Percentiles rank a stretch among this genome's conserved stretches.
Conservation (phyloP, 1,140 invertebrate genomes). For the Drosophila nannoptera region DNA sequence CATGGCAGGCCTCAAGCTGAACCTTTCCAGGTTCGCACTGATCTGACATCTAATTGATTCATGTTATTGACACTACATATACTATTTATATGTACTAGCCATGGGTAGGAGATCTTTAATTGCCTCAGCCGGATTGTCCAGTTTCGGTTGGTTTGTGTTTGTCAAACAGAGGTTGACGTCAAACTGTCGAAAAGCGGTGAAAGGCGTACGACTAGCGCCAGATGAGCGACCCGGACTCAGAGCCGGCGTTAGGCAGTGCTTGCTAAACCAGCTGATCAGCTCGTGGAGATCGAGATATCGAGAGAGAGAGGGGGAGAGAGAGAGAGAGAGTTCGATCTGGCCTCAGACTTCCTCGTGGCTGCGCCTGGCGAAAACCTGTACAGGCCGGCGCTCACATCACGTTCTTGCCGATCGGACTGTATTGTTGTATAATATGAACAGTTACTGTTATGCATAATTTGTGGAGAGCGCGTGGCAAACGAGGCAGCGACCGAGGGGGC, state of each 20-base stretch:
- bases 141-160: constrained; percentile 22
- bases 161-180: constrained; percentile 28
- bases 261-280: constrained; percentile 6
- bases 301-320: background rate
- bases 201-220: constrained; percentile 24
- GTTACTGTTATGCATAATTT: constrained; percentile 22
- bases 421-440: constrained; percentile 32
- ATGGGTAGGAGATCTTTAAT: background rate
- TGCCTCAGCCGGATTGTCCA: constrained; percentile 16
- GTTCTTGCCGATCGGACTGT: constrained; percentile 28
- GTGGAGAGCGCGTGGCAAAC: constrained; percentile 15
- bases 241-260: background rate
- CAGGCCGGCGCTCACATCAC: constrained; percentile 26
- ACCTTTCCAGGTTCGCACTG: too few species aligned
- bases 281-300: background rate
- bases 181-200: constrained; percentile 10
- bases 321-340: background rate
- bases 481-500: background rate
- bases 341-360: constrained; percentile 25
- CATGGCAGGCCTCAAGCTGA: background rate
- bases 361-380: constrained; percentile 28
- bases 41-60: background rate
- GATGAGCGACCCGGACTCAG: constrained; percentile 11
- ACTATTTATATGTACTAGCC: too few species aligned
- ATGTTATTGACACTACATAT: background rate